Conservation (phyloP, 2,113 vertebrate genomes). For the Cavia aperea region DNA sequence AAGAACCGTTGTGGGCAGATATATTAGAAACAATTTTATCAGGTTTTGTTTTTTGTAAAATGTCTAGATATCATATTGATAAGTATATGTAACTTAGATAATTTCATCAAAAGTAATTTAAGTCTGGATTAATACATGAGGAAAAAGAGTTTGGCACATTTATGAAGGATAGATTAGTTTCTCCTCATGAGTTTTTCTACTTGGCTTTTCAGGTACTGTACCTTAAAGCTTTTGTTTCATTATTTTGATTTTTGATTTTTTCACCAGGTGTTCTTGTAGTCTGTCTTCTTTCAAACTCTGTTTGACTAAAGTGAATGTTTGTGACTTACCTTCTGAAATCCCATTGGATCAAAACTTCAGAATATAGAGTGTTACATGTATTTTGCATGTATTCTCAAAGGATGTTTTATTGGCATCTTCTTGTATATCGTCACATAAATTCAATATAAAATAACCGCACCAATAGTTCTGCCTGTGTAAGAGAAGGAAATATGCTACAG, state of each 20-base stretch:
- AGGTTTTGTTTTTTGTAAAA: background rate
- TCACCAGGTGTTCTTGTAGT: background rate
- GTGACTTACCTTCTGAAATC: background rate
- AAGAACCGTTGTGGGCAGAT: background rate
- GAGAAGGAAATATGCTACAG: background rate
- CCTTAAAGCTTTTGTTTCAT: background rate
- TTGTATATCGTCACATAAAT: background rate
- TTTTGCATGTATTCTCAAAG: background rate
- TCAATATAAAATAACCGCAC: background rate
- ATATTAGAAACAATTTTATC: background rate
- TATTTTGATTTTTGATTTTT: background rate
- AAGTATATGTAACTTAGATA: background rate
- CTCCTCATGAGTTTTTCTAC: background rate
- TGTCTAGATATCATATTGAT: background rate
- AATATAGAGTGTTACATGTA: background rate
- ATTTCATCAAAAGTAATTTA: background rate
- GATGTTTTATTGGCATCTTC: rapidly evolving
- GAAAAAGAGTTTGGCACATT: background rate
- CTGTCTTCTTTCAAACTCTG: background rate
- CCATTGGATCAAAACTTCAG: background rate
- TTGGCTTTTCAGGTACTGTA: background rate
- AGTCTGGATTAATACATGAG: background rate
- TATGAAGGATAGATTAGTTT: background rate
- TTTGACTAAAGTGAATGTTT: background rate
- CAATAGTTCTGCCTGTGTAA: background rate